A percentile compares a stretch with the other conserved stretches of the same genome.
Evolutionary conservation across 1,140 invertebrate genomes (phyloP).

Genomic region (Lutraria rhynchaena): DNA sequence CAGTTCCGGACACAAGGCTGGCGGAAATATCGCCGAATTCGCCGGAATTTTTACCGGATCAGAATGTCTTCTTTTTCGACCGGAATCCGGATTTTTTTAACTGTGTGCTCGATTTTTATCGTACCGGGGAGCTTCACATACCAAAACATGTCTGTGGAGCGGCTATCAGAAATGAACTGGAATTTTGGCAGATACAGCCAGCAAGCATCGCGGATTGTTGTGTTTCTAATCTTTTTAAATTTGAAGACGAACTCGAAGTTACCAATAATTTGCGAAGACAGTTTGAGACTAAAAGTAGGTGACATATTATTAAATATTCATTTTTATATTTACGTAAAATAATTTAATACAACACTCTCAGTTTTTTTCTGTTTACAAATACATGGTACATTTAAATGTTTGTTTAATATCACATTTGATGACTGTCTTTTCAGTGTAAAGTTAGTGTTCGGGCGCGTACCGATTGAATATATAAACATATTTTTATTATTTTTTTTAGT

Average conservation of each 20-base stretch:
- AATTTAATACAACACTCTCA: no score
- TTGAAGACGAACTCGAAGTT: slow-evolving; percentile 58
- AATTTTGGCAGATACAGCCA: slow-evolving; percentile 67
- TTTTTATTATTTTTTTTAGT: no score
- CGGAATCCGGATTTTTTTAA: slow-evolving; percentile 97
- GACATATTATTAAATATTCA: no score
- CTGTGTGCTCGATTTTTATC: slow-evolving; percentile 97
- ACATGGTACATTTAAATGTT: no score
- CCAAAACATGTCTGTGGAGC: slow-evolving; percentile 96
- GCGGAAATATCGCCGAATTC: slow-evolving; percentile 40
- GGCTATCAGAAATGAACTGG: slow-evolving; percentile 70
- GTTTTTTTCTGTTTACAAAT: no score
- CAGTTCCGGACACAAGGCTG: slow-evolving; percentile 65
- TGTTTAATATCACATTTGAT: no score
- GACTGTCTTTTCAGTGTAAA: no score
- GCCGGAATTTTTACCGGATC: slow-evolving; percentile 74
- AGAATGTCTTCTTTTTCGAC: slow-evolving; percentile 99
- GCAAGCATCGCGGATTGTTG: slow-evolving; percentile 67
- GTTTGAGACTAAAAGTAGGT: slow-evolving; percentile 58
- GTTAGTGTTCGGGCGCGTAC: no score
- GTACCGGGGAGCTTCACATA: slow-evolving; percentile 97
- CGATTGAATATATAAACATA: no score
- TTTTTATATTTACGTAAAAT: no score
- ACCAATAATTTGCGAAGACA: slow-evolving; percentile 58
- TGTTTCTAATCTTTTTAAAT: slow-evolving; percentile 61